These are phyloP conservation scores for Tinea trinotella DNA, from an alignment of 2,888 invertebrate species.

Conservation along the genomic window DNA sequence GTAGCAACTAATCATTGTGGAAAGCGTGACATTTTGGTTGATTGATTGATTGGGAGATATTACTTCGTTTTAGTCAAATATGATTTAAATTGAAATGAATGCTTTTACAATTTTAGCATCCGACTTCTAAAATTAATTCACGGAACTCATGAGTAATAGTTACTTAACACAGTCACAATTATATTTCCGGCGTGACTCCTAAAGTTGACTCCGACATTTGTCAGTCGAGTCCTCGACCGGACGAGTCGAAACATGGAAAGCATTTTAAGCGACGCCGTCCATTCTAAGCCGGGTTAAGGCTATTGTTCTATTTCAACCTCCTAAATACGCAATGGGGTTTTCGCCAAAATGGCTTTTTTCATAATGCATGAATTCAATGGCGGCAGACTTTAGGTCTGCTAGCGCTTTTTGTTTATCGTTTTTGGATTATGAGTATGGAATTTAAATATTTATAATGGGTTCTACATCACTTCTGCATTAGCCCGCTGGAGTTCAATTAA, in stretches of 20 bases:
- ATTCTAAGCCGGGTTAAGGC: slow-evolving; percentile 37
- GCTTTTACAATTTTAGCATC: not conserved
- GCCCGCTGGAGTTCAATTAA: not conserved
- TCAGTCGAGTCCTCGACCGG: slow-evolving; percentile 40
- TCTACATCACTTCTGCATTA: not conserved
- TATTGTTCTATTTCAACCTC: slow-evolving; percentile 46
- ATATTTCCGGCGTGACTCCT: slow-evolving; percentile 56
- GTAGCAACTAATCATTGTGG: no score
- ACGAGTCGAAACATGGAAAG: slow-evolving; percentile 64
- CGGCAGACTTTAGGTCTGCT: not conserved
- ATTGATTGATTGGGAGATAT: no score
- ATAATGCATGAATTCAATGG: slow-evolving; percentile 3
- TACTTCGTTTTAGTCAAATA: not conserved
- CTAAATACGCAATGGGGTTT: slow-evolving; percentile 7
- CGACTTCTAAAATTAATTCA: not conserved
- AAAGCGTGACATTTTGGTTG: no score
- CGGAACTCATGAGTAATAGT: not conserved
- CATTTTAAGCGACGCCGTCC: slow-evolving; percentile 60
- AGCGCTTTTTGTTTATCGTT: not conserved
- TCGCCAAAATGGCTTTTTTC: not conserved
- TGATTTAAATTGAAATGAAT: not conserved
- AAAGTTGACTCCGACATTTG: slow-evolving; percentile 25
- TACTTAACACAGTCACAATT: slow-evolving; percentile 39
- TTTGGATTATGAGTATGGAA: not conserved
- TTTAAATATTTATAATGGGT: not conserved